These are phyloP conservation scores for Pachydiplax longipennis DNA, from an alignment of 2,888 invertebrate species.

Conservation along the genomic window DNA sequence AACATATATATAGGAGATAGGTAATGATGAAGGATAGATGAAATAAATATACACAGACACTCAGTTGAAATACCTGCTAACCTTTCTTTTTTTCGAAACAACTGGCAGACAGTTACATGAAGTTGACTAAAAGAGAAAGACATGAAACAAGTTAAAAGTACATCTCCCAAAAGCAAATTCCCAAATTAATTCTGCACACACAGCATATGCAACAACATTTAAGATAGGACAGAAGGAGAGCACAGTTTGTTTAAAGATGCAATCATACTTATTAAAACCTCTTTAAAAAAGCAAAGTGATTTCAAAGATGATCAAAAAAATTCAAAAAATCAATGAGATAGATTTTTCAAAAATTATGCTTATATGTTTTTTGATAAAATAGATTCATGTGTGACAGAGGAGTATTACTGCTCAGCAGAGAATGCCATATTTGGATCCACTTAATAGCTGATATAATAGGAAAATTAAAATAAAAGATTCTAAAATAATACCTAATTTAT, in stretches of 20 bases:
- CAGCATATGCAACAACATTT: slow-evolving; percentile 10
- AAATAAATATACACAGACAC: slow-evolving; percentile 39
- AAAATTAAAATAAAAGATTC: no score
- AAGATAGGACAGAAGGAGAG: neutral
- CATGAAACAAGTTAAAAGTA: slow-evolving; percentile 29
- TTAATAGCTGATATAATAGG: no score
- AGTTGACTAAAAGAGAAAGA: slow-evolving; percentile 45
- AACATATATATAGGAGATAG: slow-evolving; percentile 16
- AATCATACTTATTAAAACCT: neutral
- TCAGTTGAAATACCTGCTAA: slow-evolving; percentile 44
- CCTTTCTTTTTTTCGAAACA: slow-evolving; percentile 43
- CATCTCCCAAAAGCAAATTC: slow-evolving; percentile 14
- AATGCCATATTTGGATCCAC: no score
- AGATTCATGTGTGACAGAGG: no score
- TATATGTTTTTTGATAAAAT: no score
- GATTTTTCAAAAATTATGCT: no score
- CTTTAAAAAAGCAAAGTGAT: no score
- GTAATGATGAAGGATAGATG: slow-evolving; percentile 20
- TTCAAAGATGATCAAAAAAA: no score
- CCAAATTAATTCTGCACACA: slow-evolving; percentile 21
- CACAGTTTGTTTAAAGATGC: neutral
- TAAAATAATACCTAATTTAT: no score
- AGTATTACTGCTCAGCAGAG: no score
- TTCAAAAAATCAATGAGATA: no score
- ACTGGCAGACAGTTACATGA: slow-evolving; percentile 45